These are phyloP conservation scores for Poecilia gillii DNA, from an alignment of 2,797 vertebrate species.

Conservation along the genomic window DNA sequence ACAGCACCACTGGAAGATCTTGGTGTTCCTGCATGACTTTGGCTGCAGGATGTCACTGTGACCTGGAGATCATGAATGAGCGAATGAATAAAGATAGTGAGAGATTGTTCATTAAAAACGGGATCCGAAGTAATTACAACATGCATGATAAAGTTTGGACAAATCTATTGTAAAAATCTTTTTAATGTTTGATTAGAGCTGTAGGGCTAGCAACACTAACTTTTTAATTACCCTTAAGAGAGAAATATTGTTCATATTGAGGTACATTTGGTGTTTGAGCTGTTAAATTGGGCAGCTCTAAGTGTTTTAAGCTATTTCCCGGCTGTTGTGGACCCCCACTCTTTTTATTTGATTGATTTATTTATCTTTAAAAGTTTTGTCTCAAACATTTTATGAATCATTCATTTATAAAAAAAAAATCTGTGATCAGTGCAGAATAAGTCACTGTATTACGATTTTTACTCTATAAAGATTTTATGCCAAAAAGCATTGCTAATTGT, in stretches of 20 bases:
- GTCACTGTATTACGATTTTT: not conserved
- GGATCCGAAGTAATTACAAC: not conserved
- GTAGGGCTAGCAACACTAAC: too few relatives aligned
- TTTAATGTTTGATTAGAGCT: too few relatives aligned
- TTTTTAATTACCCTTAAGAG: too few relatives aligned
- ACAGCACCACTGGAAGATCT: constrained; percentile 12
- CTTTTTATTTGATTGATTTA: not conserved
- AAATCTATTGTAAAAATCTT: not conserved
- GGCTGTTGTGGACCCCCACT: not conserved
- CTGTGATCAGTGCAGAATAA: not conserved
- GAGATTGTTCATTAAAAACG: constrained; percentile 17
- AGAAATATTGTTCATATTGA: too few relatives aligned
- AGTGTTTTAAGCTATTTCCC: not conserved
- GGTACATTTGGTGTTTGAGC: too few relatives aligned
- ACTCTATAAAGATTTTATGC: not conserved
- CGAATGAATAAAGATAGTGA: constrained; percentile 39
- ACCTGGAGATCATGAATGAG: constrained; percentile 61
- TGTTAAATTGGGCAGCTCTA: not conserved
- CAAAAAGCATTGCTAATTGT: not conserved
- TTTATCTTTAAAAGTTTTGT: not conserved
- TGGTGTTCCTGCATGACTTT: constrained; percentile 16
- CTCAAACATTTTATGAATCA: not conserved
- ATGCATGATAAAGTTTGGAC: not conserved
- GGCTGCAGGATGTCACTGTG: constrained; percentile 66
- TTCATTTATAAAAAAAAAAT: not conserved